Evolutionary conservation across 2,113 vertebrate genomes (phyloP).

Genomic region (Lycaon pictus): DNA sequence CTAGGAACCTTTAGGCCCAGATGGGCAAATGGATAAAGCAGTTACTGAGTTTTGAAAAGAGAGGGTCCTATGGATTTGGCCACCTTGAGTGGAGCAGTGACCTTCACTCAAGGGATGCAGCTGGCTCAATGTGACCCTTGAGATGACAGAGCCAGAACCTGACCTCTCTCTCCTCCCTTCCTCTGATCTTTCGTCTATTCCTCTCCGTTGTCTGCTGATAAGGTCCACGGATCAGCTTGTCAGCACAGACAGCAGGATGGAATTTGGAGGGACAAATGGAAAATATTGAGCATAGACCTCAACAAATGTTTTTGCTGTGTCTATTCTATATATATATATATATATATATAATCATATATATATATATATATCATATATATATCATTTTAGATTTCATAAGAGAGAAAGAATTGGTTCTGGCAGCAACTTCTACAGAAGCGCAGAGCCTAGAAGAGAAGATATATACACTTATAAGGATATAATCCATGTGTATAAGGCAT

Average conservation of each 20-base stretch:
- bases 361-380: not conserved
- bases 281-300: not conserved
- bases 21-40: not conserved
- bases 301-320: not conserved
- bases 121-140: not conserved
- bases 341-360: not conserved
- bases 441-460: not conserved
- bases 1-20: not conserved
- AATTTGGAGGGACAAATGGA: not conserved
- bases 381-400: conserved; percentile 24
- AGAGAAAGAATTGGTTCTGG: not conserved
- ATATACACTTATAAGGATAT: not conserved
- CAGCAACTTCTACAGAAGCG: not conserved
- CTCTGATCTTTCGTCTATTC: not conserved
- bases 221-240: not conserved
- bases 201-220: not conserved
- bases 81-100: not conserved
- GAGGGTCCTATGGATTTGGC: not conserved
- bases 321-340: not conserved
- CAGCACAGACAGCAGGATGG: not conserved
- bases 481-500: not conserved
- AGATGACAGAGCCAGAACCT: not conserved
- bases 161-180: not conserved
- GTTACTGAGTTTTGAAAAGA: not conserved
- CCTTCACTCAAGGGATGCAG: not conserved